Conservation (phyloP, 2,113 vertebrate genomes). For the Neogobius melanostomus region DNA sequence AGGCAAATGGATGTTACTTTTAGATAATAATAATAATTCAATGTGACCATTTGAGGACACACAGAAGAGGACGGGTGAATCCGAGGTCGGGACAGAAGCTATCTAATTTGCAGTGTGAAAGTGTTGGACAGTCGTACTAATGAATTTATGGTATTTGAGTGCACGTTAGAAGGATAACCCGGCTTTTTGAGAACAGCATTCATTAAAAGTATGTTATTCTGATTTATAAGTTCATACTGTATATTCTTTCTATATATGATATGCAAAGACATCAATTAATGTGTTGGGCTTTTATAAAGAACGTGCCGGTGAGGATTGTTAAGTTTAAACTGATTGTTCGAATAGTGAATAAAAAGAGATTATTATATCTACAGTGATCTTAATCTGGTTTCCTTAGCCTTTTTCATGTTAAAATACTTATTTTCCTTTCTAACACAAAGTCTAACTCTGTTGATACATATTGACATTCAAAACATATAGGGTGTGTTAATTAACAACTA, state of each 20-base stretch:
- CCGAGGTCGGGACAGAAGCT: constrained; percentile 21
- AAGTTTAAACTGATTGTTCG: constrained; percentile 72
- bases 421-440: background rate
- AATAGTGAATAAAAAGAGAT: constrained; percentile 75
- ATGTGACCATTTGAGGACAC: constrained; percentile 63
- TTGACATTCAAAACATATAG: constrained; percentile 6
- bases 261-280: constrained; percentile 50
- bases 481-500: constrained; percentile 35
- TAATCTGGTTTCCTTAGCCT: constrained; percentile 53
- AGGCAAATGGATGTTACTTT: constrained; percentile 60
- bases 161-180: constrained; percentile 55
- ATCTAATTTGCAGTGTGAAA: constrained; percentile 46
- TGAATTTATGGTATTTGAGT: constrained; percentile 65
- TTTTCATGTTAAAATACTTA: constrained; percentile 12
- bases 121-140: constrained; percentile 51
- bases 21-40: constrained; percentile 63
- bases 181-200: constrained; percentile 67
- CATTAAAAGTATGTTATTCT: constrained; percentile 70
- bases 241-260: constrained; percentile 73
- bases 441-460: background rate
- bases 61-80: constrained; percentile 15
- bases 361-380: constrained; percentile 67
- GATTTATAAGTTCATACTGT: constrained; percentile 68
- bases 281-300: constrained; percentile 72
- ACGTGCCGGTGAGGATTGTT: constrained; percentile 71